Conservation (phyloP, 2,797 vertebrate genomes). For the Vespertilio murinus region DNA sequence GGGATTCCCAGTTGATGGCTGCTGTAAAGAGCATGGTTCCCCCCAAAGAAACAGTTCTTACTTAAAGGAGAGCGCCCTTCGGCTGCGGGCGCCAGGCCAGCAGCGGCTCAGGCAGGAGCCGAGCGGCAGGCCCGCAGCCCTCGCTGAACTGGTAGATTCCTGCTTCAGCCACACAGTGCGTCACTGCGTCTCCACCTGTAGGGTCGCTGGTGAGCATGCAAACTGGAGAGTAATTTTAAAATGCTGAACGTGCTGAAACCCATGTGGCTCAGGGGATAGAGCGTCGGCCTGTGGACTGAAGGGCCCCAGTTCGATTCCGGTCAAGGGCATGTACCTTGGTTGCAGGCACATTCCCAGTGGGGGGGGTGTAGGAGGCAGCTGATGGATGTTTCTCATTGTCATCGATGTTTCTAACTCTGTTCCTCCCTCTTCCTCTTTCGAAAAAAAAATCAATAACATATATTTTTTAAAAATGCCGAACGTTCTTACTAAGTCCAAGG, state of each 20-base stretch:
- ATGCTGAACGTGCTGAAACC: background rate
- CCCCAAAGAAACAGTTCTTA: background rate
- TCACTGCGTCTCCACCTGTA: rapidly evolving
- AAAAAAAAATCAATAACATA: too few relatives aligned
- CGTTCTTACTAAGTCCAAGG: background rate
- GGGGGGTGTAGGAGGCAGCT: too few relatives aligned
- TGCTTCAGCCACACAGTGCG: background rate
- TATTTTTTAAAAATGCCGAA: background rate
- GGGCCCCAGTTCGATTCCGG: too few relatives aligned
- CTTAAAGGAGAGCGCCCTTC: background rate
- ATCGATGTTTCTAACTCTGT: too few relatives aligned
- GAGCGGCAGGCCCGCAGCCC: rapidly evolving
- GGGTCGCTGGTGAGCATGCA: background rate
- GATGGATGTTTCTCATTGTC: too few relatives aligned
- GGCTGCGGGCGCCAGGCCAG: background rate
- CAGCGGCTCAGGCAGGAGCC: background rate
- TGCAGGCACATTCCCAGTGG: too few relatives aligned
- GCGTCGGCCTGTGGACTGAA: too few relatives aligned
- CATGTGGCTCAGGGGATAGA: too few relatives aligned
- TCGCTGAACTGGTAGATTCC: rapidly evolving
- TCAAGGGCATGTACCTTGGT: too few relatives aligned
- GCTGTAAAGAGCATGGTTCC: background rate
- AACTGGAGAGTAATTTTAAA: background rate
- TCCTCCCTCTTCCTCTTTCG: too few relatives aligned
- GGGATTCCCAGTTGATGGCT: background rate